Conservation (phyloP, 2,888 invertebrate species). For the Mimumesa dahlbomi region DNA sequence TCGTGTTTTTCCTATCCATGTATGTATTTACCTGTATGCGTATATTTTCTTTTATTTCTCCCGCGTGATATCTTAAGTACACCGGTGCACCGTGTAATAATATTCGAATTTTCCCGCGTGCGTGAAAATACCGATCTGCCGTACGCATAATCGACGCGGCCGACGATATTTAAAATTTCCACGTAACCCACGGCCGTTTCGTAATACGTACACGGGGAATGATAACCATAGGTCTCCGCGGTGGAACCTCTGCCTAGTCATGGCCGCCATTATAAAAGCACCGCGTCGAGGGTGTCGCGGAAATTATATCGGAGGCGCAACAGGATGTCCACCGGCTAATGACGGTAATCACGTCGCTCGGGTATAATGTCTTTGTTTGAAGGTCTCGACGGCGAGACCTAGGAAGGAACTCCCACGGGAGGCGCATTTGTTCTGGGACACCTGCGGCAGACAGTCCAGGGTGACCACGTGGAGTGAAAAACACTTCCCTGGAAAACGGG, state of each 20-base stretch:
- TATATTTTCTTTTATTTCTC: no score
- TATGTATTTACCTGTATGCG: no score
- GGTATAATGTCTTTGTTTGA: slow-evolving; percentile 68
- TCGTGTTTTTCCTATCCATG: background rate
- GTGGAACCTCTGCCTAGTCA: slow-evolving; percentile 23
- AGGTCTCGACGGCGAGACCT: slow-evolving; percentile 17
- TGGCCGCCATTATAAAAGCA: slow-evolving; percentile 46
- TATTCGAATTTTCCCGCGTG: no score
- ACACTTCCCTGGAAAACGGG: no score
- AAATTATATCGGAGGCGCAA: slow-evolving; percentile 63
- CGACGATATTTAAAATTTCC: background rate
- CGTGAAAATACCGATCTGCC: no score
- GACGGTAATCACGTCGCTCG: slow-evolving; percentile 59
- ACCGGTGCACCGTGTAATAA: no score
- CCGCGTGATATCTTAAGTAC: no score
- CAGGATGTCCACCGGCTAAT: slow-evolving; percentile 62
- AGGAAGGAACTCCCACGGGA: slow-evolving; percentile 16
- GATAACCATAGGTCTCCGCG: slow-evolving; percentile 24
- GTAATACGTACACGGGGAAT: slow-evolving; percentile 37
- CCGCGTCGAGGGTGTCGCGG: slow-evolving; percentile 49
- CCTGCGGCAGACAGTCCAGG: no score
- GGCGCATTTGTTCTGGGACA: background rate
- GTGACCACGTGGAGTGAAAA: no score
- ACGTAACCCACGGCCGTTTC: slow-evolving; percentile 18
- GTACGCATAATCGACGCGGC: no score